Base-by-base conservation (phyloP, 2,797 vertebrate species). In the Apodemus agrarius region DNA sequence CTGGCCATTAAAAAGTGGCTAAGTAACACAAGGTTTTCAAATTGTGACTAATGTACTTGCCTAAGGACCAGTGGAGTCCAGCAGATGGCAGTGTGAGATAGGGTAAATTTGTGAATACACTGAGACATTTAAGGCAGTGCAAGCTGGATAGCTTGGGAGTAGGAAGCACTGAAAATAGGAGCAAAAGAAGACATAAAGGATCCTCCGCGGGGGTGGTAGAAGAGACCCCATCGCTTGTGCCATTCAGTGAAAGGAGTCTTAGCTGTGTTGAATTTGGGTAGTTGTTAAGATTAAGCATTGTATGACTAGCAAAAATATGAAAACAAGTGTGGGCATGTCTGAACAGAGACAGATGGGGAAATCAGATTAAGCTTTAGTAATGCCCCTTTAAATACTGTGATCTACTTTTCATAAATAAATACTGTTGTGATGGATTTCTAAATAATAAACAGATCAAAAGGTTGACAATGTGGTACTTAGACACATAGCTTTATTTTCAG, bases 71-170 rank as follows among this genome's bases (percentile, higher is more conserved):
- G 92, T 12, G 49, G 24, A 59, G 75, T 93, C 98, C 98, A 98
- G 98, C 96, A 98, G 98, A 97, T 98, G 98, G 98, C 98, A 98
- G 96, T 96, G 43, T 83, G 97, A 52, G 90, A 97, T 54, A 90
- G 43, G 49, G 59, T 74, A 94, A 93, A 0, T 52, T 65, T 67
- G 8, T 21, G 54, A 74, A 61, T 13, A 3, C 0, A 7, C 1
- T n/a, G 10, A 8, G 8, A 3, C 21, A 4, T 72, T 94, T 63
- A 91, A 88, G 84, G 57, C 49, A 59, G 34, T 10, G 0, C 13
- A 63, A 93, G 16, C 22, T 61, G 86, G 81, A 83, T 86, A 26
- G 40, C 46, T 59, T 75, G 37, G 19, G 12, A 37, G 21, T 13
- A 37, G 26, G 26, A 24, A 46, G 2, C 3, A 4, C 12, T 3